Base-by-base conservation (phyloP, 2,888 invertebrate genomes). In the Hyposoter didymator region DNA sequence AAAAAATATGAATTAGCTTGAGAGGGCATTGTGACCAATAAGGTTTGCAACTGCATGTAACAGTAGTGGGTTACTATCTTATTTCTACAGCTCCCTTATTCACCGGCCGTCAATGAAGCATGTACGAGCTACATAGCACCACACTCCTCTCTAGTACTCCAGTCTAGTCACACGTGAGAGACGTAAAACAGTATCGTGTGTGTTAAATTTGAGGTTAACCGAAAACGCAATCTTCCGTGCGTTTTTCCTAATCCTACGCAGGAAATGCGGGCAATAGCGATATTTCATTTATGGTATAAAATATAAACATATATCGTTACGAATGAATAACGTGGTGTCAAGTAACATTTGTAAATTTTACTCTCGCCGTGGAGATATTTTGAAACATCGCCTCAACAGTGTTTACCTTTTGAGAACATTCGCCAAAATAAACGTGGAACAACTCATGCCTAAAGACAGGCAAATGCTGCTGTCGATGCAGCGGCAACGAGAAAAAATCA, bases 361-460 rank as follows among this genome's bases (percentile, higher is more conserved):
- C 66, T 14, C 72, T 72, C 75, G 64, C 49, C n/a, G 43, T 66
- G 82, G 78, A 8, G 55, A 55, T 14, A 72, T 43, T 6, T 12
- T 52, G 8, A 55, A 55, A 7, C 79, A 66, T 72, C 82, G 78
- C 49, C 76, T 72, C 67, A 62, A 64, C 52, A n/a, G 64, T 45
- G 49, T 49, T 39, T 72, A 70, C 47, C 47, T 32, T 59, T 28
- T 55, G 17, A n/a, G 19, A 49, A 47, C n/a, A 43, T 49, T 19
- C 43, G 3, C 3, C 47, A 32, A 28, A 0, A 64, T 6, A 72
- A 14, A 17, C 6, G 0, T 47, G 12, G 0, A 35, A 17, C 8
- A 52, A 43, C 28, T 55, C 28, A 85, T 85, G 85, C 85, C 85
- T 0, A 75, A 52, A 19, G 85, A 85, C 66, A 72, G 59, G 14